Base-by-base conservation (phyloP, 1,140 invertebrate species). In the Holcopasites calliopsidis region DNA sequence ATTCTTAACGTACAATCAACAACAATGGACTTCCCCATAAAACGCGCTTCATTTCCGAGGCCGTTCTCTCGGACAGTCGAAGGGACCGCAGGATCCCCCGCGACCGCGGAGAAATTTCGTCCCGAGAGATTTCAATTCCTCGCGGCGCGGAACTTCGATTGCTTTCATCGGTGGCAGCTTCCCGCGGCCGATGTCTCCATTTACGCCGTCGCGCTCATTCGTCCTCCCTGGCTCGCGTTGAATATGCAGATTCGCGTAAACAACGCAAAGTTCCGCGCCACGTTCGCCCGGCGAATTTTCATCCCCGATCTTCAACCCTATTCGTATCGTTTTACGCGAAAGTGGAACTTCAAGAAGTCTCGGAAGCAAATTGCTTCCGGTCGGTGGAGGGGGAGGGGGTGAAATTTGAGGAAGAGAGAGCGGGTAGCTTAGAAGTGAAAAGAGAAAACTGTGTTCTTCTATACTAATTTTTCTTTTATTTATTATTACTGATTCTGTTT, bases 181-280 rank as follows among this genome's bases (percentile, higher is more conserved):
- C 35, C 18, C 5, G 28, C 10, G 33, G 42, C 38, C 49, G 21
- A 71, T 61, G 40, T 35, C 42, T 49, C 42, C 28, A 60, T 61
- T 61, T 61, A 71, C 38, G 42, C 55, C 23, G 16, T 54, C 52
- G 33, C 8, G 21, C 18, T 47, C 31, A 26, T 61, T 57, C 33
- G 2, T 33, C 16, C 28, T 16, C 6, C 18, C 6, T 1, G 4
- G 4, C 54, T 13, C 42, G 11, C 18, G 21, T 71, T 61, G 21
- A 38, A 50, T 61, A 71, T 71, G 55, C 33, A 71, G 47, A 71
- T 60, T 50, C 33, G 16, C 68, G 42, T 35, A 58, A 71, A 50
- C 68, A 71, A 33, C 50, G 55, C 26, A 2, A 3, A 21, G 18
- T 13, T 28, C 5, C 33, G 16, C 49, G 49, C 40, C 50, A 13